Evolutionary conservation across 2,888 invertebrate genomes (phyloP).

Genomic region (Habrosyne pyritoides): DNA sequence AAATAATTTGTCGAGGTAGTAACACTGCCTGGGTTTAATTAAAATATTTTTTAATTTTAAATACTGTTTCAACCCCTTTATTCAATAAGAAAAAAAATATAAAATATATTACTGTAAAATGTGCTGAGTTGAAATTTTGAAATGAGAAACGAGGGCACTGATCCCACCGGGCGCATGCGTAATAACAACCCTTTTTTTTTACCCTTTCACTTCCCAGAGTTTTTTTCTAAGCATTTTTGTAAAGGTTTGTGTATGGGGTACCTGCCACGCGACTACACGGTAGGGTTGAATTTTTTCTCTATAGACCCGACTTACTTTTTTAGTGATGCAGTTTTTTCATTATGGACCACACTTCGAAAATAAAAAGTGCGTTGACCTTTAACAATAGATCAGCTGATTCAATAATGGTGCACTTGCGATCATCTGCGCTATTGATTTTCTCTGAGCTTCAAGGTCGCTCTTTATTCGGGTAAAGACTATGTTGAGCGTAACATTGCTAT

Average conservation of each 20-base stretch:
- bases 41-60: no score
- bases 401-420: constrained; percentile 76
- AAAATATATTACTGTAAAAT: constrained; percentile 34
- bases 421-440: constrained; percentile 71
- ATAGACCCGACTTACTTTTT: constrained; percentile 64
- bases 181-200: constrained; percentile 79
- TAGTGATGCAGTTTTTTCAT: constrained; percentile 66
- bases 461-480: constrained; percentile 12
- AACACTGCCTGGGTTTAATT: no score
- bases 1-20: no score
- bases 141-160: constrained; percentile 76
- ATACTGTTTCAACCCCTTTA: not conserved
- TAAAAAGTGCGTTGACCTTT: constrained; percentile 78
- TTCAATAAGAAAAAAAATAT: constrained; percentile 3
- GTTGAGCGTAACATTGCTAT: no score
- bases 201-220: constrained; percentile 78
- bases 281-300: constrained; percentile 79
- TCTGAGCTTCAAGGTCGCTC: constrained; percentile 67
- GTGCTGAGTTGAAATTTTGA: constrained; percentile 60
- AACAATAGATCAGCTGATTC: constrained; percentile 77
- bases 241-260: constrained; percentile 80
- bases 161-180: constrained; percentile 79
- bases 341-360: constrained; percentile 56
- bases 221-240: constrained; percentile 78
- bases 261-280: constrained; percentile 76